Conservation (phyloP, 2,888 invertebrate species). For the Ichneumon xanthorius region DNA sequence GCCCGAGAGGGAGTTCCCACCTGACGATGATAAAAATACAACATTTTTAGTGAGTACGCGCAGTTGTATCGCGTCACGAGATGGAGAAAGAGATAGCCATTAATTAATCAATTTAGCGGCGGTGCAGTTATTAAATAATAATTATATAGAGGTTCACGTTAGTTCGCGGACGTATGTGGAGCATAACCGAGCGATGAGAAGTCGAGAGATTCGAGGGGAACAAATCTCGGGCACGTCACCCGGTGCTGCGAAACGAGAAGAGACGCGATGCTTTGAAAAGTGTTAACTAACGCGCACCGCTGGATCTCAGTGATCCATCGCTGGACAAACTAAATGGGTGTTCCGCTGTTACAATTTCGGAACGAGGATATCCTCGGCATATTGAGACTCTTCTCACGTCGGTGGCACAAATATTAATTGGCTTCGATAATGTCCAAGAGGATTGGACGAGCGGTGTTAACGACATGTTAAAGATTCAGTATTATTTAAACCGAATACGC, state of each 20-base stretch:
- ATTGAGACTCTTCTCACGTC: not conserved
- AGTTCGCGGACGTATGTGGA: slow-evolving; percentile 65
- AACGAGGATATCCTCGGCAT: slow-evolving; percentile 14
- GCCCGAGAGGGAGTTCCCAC: too few species aligned
- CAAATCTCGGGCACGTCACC: slow-evolving; percentile 49
- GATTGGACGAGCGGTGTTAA: too few species aligned
- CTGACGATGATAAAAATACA: too few species aligned
- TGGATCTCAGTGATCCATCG: not conserved
- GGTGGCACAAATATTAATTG: slow-evolving; percentile 13
- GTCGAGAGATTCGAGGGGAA: slow-evolving; percentile 41
- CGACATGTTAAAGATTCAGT: too few species aligned
- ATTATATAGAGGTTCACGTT: slow-evolving; percentile 70
- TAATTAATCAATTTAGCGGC: slow-evolving; percentile 75
- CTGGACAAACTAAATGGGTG: slow-evolving; percentile 37
- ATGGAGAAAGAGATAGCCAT: slow-evolving; percentile 69
- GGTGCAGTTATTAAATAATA: slow-evolving; percentile 74
- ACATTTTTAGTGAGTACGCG: too few species aligned
- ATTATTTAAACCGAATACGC: too few species aligned
- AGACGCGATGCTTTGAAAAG: not conserved
- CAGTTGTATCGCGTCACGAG: slow-evolving; percentile 44
- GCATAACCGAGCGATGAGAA: slow-evolving; percentile 56
- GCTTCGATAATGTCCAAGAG: not conserved
- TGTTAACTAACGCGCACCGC: slow-evolving; percentile 6
- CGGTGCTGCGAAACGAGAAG: slow-evolving; percentile 34
- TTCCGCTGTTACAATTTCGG: slow-evolving; percentile 26